Conservation (phyloP, 2,797 vertebrate genomes). For the Leuciscus waleckii region DNA sequence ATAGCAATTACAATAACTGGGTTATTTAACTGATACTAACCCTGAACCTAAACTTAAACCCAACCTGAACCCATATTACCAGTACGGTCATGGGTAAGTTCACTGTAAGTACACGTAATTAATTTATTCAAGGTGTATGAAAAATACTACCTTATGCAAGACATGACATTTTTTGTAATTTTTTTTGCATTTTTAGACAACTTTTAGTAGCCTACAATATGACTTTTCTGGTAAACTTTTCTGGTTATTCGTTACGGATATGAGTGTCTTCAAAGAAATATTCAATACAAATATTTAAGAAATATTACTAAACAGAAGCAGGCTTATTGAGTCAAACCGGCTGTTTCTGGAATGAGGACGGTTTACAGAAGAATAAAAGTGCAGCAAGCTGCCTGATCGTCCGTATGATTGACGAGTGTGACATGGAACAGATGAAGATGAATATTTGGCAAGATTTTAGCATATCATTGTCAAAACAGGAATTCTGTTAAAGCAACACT, state of each 20-base stretch:
- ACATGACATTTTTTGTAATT: not conserved
- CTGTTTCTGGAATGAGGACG: conserved; percentile 31
- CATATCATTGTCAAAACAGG: not conserved
- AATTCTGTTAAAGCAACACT: not conserved
- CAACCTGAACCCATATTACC: no score
- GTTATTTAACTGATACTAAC: no score
- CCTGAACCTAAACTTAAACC: no score
- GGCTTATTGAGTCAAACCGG: conserved; percentile 41
- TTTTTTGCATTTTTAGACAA: no score
- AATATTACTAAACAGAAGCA: conserved; percentile 52
- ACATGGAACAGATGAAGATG: not conserved
- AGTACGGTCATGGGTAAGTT: no score
- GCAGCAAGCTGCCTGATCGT: not conserved
- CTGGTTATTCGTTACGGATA: no score
- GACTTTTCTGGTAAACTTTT: not conserved
- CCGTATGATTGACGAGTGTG: not conserved
- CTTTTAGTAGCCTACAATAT: not conserved
- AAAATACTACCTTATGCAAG: not conserved
- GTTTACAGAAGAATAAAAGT: conserved; percentile 39
- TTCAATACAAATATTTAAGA: conserved; percentile 20
- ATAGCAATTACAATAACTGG: no score
- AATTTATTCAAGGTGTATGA: not conserved
- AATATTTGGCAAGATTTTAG: conserved; percentile 5
- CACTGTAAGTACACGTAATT: no score
- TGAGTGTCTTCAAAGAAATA: conserved; percentile 1